phyloP scores from a whole-genome alignment of 2,113 vertebrate genomes.

The Myxocyprinus asiaticus region DNA sequence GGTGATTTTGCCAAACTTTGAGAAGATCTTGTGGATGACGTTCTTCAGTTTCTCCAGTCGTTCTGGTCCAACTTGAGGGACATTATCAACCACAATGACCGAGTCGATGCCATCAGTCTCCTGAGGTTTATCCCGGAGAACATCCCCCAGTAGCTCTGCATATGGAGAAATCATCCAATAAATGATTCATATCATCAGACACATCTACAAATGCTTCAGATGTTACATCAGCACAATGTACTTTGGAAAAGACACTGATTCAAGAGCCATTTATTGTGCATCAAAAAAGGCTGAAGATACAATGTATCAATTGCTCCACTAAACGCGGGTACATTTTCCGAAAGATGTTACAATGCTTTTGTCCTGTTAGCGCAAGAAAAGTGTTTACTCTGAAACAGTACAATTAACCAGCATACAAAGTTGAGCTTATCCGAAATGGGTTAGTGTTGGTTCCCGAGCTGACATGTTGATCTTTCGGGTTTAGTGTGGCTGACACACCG shows the following conservation, averaged over 20 bases:
- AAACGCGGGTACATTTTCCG: too few species aligned
- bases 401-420: too few species aligned
- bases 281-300: too few species aligned
- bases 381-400: not conserved
- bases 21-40: conserved; percentile 98
- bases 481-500: not conserved
- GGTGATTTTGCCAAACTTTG: conserved; percentile 96
- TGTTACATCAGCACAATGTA: too few species aligned
- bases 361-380: not conserved
- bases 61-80: conserved; percentile 94
- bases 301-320: too few species aligned
- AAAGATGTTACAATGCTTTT: conserved; percentile 6
- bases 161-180: not conserved
- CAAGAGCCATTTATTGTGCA: too few species aligned
- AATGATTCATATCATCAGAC: not conserved
- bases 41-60: conserved; percentile 95
- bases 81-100: conserved; percentile 92
- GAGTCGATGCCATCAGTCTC: conserved; percentile 97
- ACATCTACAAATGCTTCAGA: too few species aligned
- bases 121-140: conserved; percentile 87
- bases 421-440: not conserved
- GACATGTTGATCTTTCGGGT: not conserved
- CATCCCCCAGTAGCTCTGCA: conserved; percentile 83
- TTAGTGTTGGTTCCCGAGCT: not conserved
- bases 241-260: too few species aligned